Conservation (phyloP, 2,888 invertebrate genomes). For the Girardia tigrina region DNA sequence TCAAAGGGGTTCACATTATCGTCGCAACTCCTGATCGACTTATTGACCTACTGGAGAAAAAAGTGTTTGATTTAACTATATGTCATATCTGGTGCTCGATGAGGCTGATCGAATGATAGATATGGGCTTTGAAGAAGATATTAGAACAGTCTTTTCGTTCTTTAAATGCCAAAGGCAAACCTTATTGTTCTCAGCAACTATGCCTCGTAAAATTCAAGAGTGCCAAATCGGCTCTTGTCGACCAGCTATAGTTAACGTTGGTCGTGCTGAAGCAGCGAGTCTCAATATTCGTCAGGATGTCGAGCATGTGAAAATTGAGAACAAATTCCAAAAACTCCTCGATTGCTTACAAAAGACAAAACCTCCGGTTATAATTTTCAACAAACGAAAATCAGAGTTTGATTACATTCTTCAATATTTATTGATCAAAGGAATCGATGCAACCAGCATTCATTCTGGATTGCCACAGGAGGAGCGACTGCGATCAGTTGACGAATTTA, state of each 20-base stretch:
- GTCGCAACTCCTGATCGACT: slow-evolving; percentile 93
- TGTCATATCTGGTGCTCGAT: slow-evolving; percentile 80
- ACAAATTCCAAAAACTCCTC: slow-evolving; percentile 78
- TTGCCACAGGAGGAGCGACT: slow-evolving; percentile 94
- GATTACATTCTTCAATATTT: slow-evolving; percentile 97
- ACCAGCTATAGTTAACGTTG: slow-evolving; percentile 93
- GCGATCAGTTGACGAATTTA: slow-evolving; percentile 80
- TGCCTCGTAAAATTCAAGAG: slow-evolving; percentile 98
- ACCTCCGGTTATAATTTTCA: slow-evolving; percentile 91
- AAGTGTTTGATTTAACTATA: slow-evolving; percentile 71
- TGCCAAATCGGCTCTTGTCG: slow-evolving; percentile 89
- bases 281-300: slow-evolving; percentile 78
- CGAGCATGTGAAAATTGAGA: slow-evolving; percentile 91
- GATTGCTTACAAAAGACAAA: too few species aligned
- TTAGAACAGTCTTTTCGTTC: slow-evolving; percentile 91
- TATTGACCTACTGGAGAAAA: slow-evolving; percentile 96
- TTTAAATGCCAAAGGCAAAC: slow-evolving; percentile 95
- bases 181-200: slow-evolving; percentile 89
- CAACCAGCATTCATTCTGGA: slow-evolving; percentile 95
- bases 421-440: slow-evolving; percentile 85
- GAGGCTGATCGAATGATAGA: slow-evolving; percentile 99
- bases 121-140: slow-evolving; percentile 98
- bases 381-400: slow-evolving; percentile 95
- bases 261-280: slow-evolving; percentile 91
- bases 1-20: slow-evolving; percentile 82